These are phyloP conservation scores for Gallinago paraguaiae DNA, from an alignment of 2,113 vertebrate species.

Conservation along the genomic window DNA sequence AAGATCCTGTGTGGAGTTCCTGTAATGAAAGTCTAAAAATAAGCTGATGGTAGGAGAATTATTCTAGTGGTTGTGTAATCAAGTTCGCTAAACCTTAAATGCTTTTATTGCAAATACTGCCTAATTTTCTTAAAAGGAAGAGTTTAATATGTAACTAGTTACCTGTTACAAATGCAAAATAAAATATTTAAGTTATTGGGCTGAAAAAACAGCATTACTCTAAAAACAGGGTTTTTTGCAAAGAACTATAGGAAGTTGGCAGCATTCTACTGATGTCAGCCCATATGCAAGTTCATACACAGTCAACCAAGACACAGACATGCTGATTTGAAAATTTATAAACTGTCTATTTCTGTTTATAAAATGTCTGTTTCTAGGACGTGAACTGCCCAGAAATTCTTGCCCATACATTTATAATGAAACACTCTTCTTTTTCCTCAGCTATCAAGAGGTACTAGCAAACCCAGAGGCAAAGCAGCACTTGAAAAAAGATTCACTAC, in stretches of 20 bases:
- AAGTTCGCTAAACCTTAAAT: neutral
- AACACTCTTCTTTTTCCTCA: neutral
- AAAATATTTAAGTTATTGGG: neutral
- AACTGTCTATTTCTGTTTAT: neutral
- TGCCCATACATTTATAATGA: neutral
- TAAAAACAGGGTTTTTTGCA: neutral
- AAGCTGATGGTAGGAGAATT: neutral
- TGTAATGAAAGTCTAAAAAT: neutral
- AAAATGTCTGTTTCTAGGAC: neutral
- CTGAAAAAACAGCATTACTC: neutral
- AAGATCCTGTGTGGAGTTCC: neutral
- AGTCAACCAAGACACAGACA: neutral
- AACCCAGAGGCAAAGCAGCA: neutral
- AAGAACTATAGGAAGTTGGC: neutral
- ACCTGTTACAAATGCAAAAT: neutral
- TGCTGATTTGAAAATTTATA: neutral
- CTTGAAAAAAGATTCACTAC: neutral
- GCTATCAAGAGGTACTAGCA: neutral
- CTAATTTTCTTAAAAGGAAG: neutral
- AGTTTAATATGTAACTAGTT: neutral
- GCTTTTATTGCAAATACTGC: neutral
- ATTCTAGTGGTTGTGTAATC: neutral
- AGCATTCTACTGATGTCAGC: neutral
- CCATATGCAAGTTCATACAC: neutral
- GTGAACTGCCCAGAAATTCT: neutral